Percentiles rank a stretch among this genome's conserved stretches.
Evolutionary conservation across 2,888 invertebrate genomes (phyloP).

Genomic region (Rhagonycha lutea): DNA sequence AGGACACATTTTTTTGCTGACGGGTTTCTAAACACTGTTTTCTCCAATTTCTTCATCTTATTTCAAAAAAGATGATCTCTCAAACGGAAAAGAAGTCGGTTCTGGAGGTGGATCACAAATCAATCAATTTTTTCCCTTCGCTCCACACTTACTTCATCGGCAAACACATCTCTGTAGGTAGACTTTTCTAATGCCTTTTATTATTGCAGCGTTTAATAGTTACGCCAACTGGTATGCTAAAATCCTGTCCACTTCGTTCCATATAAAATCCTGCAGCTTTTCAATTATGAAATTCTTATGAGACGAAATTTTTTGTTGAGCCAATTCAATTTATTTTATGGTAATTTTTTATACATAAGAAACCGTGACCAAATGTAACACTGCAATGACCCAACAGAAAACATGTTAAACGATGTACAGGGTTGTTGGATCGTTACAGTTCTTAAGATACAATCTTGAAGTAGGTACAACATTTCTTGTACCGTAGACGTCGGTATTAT

Average conservation of each 20-base stretch:
- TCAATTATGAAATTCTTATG: not conserved
- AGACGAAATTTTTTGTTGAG: not conserved
- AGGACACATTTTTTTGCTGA: not conserved
- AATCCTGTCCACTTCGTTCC: not conserved
- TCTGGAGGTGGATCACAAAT: too few relatives aligned
- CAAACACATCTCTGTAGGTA: not conserved
- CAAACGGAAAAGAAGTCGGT: too few relatives aligned
- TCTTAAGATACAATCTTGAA: constrained; percentile 23
- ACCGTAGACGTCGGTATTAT: constrained; percentile 8
- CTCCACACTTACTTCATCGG: too few relatives aligned
- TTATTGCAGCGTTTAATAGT: not conserved
- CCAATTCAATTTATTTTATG: not conserved
- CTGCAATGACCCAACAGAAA: constrained; percentile 14
- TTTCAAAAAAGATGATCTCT: not conserved
- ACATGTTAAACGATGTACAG: constrained; percentile 16
- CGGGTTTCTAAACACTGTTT: too few relatives aligned
- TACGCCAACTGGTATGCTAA: not conserved
- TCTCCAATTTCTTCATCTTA: not conserved
- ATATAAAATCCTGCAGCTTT: not conserved
- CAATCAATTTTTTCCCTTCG: too few relatives aligned
- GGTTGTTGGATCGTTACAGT: constrained; percentile 20
- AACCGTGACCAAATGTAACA: constrained; percentile 21
- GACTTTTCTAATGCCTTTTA: not conserved
- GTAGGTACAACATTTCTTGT: constrained; percentile 10
- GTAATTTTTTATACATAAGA: constrained; percentile 2